A percentile compares a stretch with the other conserved stretches of the same genome.
Conservation (phyloP, 2,888 invertebrate genomes). For the Furcula furcula region DNA sequence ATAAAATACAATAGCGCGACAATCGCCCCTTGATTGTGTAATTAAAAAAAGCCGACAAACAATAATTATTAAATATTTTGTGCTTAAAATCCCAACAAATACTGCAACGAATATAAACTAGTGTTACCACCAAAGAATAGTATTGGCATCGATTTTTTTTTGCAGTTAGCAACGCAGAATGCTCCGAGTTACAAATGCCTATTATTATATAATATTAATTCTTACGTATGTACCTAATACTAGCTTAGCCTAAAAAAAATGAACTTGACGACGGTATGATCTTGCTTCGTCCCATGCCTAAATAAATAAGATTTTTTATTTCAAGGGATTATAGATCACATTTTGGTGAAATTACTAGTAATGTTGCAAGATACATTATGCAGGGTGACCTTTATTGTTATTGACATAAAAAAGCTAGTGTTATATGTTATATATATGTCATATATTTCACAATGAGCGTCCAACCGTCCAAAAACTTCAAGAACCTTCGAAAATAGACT, state of each 20-base stretch:
- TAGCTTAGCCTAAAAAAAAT: conserved; percentile 69
- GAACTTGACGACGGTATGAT: conserved; percentile 43
- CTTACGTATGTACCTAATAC: conserved; percentile 62
- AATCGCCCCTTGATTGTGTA: conserved; percentile 57
- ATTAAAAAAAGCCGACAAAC: conserved; percentile 51
- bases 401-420: conserved; percentile 30
- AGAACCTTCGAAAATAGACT: no score
- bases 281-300: conserved; percentile 26
- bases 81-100: conserved; percentile 59
- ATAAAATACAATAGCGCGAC: conserved; percentile 51
- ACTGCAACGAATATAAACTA: conserved; percentile 60
- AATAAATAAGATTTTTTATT: conserved; percentile 27
- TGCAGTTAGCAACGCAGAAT: conserved; percentile 59
- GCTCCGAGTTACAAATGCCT: conserved; percentile 68
- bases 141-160: conserved; percentile 44
- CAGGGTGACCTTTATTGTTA: conserved; percentile 28
- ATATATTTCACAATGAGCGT: no score
- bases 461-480: no score
- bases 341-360: conserved; percentile 20
- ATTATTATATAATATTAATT: conserved; percentile 45
- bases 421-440: no score
- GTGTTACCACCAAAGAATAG: conserved; percentile 50
- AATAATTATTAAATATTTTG: conserved; percentile 40
- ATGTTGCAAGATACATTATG: conserved; percentile 29
- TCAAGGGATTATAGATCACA: conserved; percentile 26